Evolutionary conservation across 2,797 vertebrate genomes (phyloP).

Genomic region (Macropodus opercularis): DNA sequence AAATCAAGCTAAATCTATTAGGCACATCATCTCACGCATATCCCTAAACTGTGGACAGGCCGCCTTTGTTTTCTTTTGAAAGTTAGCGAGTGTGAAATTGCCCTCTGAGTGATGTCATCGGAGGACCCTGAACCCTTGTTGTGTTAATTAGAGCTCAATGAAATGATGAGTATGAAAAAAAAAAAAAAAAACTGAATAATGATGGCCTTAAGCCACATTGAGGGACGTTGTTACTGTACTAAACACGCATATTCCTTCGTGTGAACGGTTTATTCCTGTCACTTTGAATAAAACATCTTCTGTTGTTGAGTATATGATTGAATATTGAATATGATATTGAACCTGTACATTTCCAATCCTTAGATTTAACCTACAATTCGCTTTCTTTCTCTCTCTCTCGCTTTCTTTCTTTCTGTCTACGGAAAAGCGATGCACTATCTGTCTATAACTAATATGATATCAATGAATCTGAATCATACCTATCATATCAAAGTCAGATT

Average conservation of each 20-base stretch:
- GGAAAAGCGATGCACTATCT: slow-evolving; percentile 23
- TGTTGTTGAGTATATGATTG: no score
- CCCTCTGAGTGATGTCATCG: slow-evolving; percentile 75
- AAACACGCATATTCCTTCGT: slow-evolving; percentile 27
- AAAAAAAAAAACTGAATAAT: slow-evolving; percentile 46
- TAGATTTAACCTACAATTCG: neutral
- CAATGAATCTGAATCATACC: slow-evolving; percentile 45
- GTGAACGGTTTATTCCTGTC: slow-evolving; percentile 33
- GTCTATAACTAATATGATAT: slow-evolving; percentile 44
- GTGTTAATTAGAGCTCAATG: slow-evolving; percentile 75
- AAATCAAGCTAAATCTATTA: slow-evolving; percentile 39
- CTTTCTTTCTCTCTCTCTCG: neutral
- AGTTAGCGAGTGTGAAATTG: slow-evolving; percentile 76
- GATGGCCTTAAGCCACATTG: slow-evolving; percentile 55
- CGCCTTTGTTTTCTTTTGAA: slow-evolving; percentile 70
- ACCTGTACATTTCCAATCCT: no score
- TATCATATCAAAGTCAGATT: slow-evolving; percentile 43
- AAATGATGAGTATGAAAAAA: slow-evolving; percentile 64
- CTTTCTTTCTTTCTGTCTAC: neutral
- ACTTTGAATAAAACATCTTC: slow-evolving; percentile 33
- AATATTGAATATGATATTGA: slow-evolving; percentile 6
- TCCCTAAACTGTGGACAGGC: slow-evolving; percentile 61
- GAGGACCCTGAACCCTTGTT: slow-evolving; percentile 77
- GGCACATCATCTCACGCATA: slow-evolving; percentile 60
- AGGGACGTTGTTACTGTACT: slow-evolving; percentile 58